A percentile compares a stretch with the other conserved stretches of the same genome.
phyloP scores from a whole-genome alignment of 2,797 vertebrate genomes.

The Cossypha dichroa region DNA sequence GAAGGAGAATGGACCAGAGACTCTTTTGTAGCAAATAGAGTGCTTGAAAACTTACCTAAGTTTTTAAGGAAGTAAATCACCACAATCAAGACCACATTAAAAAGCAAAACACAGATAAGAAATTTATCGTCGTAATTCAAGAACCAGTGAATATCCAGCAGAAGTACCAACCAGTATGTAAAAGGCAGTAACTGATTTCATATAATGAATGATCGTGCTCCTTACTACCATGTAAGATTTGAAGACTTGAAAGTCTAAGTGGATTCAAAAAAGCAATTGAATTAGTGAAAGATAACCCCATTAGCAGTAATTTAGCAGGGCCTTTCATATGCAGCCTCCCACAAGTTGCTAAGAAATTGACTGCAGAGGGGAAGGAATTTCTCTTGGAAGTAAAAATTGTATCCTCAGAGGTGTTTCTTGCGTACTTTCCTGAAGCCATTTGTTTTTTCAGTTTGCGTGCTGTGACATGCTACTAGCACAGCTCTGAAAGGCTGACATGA shows the following conservation, averaged over 20 bases:
- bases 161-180: not conserved
- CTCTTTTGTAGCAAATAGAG: not conserved
- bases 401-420: not conserved
- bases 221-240: not conserved
- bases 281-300: not conserved
- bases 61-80: not conserved
- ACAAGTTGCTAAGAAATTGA: not conserved
- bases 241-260: not conserved
- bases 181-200: not conserved
- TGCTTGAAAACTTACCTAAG: not conserved
- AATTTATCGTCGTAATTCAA: not conserved
- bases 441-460: not conserved
- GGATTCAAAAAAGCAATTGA: not conserved
- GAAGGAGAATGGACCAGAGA: not conserved
- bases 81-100: not conserved
- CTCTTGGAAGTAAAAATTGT: not conserved
- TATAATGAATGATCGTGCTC: not conserved
- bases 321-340: not conserved
- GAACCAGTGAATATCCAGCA: not conserved
- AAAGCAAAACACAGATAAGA: not conserved
- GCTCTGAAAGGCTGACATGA: not conserved
- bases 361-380: not conserved
- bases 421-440: not conserved
- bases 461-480: accelerated
- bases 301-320: not conserved